phyloP scores from a whole-genome alignment of 2,113 vertebrate species.

The Sterrhoptilus dennistouni region DNA sequence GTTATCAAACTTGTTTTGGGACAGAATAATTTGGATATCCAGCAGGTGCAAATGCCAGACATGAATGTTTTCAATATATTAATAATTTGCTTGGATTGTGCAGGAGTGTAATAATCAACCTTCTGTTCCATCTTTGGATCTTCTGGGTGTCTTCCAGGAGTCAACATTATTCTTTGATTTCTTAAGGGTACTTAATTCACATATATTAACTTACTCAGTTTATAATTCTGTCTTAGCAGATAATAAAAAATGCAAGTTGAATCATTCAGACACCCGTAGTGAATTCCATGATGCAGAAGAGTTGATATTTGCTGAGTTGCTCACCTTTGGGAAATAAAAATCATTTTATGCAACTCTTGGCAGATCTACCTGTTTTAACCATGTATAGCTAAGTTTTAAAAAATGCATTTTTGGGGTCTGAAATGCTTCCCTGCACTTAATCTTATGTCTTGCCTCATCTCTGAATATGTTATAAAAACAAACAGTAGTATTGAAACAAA shows the following conservation, averaged over 20 bases:
- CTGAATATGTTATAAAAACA: slow-evolving; percentile 4
- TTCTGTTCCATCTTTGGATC: slow-evolving; percentile 34
- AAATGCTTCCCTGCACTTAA: slow-evolving; percentile 64
- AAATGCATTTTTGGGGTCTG: slow-evolving; percentile 36
- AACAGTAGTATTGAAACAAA: slow-evolving; percentile 51
- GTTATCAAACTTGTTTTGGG: slow-evolving; percentile 23
- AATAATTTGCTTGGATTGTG: slow-evolving; percentile 2
- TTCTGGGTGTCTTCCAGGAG: slow-evolving; percentile 34
- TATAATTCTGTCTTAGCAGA: not conserved
- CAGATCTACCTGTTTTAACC: slow-evolving; percentile 6
- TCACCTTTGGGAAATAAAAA: slow-evolving; percentile 33
- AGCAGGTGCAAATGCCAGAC: slow-evolving; percentile 27
- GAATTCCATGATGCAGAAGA: slow-evolving; percentile 38
- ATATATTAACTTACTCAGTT: not conserved
- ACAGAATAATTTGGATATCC: slow-evolving; percentile 27
- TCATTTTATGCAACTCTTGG: slow-evolving; percentile 24
- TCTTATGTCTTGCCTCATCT: slow-evolving; percentile 57
- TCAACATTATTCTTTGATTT: slow-evolving; percentile 25
- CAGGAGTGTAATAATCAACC: not conserved
- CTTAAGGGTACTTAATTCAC: slow-evolving; percentile 15
- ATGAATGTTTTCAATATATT: slow-evolving; percentile 1
- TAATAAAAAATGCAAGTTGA: not conserved
- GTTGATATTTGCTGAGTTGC: slow-evolving; percentile 28
- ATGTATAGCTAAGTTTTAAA: slow-evolving; percentile 13
- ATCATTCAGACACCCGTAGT: not conserved